Percentiles rank a stretch among this genome's conserved stretches.
These are phyloP conservation scores for Pipistrellus pipistrellus DNA, from an alignment of 2,797 vertebrate species.

Conservation along the genomic window DNA sequence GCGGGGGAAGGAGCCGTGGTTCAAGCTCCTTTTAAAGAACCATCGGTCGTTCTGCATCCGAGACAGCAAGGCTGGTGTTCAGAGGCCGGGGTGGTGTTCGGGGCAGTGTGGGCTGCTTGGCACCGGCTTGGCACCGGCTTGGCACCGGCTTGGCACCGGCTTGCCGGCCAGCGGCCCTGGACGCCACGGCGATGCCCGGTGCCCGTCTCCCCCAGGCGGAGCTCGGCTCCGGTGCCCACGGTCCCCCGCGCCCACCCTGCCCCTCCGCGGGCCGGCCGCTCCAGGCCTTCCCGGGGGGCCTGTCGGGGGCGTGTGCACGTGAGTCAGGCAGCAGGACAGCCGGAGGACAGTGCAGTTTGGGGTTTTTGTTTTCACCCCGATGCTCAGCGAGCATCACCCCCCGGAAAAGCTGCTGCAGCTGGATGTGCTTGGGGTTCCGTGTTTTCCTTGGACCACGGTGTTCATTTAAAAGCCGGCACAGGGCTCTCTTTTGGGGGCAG, in stretches of 20 bases:
- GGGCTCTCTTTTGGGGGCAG: slow-evolving; percentile 64
- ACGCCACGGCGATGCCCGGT: slow-evolving; percentile 75
- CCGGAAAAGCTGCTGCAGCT: slow-evolving; percentile 72
- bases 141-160: slow-evolving; percentile 77
- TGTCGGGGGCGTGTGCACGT: slow-evolving; percentile 81
- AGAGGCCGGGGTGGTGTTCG: slow-evolving; percentile 76
- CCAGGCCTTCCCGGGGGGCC: slow-evolving; percentile 85
- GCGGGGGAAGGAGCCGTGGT: slow-evolving; percentile 47
- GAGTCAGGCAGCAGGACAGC: slow-evolving; percentile 85
- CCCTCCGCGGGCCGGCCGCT: slow-evolving; percentile 79
- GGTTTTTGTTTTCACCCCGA: slow-evolving; percentile 71
- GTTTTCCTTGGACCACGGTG: slow-evolving; percentile 41
- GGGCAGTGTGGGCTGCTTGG: slow-evolving; percentile 69
- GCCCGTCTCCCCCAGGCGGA: slow-evolving; percentile 83
- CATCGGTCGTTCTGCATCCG: slow-evolving; percentile 68
- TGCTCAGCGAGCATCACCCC: slow-evolving; percentile 69
- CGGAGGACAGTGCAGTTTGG: slow-evolving; percentile 82
- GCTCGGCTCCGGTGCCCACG: slow-evolving; percentile 83
- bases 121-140: slow-evolving; percentile 76
- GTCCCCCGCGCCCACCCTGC: slow-evolving; percentile 76
- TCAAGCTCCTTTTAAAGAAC: slow-evolving; percentile 75
- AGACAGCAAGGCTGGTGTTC: slow-evolving; percentile 63
- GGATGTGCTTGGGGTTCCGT: slow-evolving; percentile 3
- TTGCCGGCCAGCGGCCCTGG: slow-evolving; percentile 84
- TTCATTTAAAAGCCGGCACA: too few species aligned